Evolutionary conservation across 2,113 vertebrate genomes (phyloP), one percentile per base, ranked within the genome.

Genomic region (Oryzias curvinotus): DNA sequence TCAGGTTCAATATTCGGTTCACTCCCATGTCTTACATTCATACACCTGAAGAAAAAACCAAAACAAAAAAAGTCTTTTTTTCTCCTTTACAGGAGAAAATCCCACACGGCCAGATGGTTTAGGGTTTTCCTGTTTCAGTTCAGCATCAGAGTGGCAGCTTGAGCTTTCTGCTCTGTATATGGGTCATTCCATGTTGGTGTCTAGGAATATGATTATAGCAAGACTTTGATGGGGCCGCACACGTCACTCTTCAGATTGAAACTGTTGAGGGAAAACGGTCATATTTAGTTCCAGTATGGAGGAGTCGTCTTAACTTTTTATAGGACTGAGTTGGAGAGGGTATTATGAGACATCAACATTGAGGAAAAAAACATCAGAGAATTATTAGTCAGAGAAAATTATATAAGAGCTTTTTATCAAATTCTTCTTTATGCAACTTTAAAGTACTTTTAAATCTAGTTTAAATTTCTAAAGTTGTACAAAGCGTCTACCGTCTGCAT

Each of bases 171-270:
- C 58, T 70, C 73, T 80, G 71, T 64, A 77, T 82, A 41, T 83
- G 81, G 81, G 76, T 82, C 75, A 65, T 64, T 82, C 73, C 74
- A 65, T 71, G 72, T 82, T 79, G 83, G 58, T 16, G 19, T 78
- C 46, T 55, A 66, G 67, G 68, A 28, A 7, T 73, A 70, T 87
- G 82, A 81, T 83, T 86, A 78, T 83, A 80, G 83, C 73, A 62
- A 64, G 58, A 71, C 80, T 87, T 84, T 88, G 86, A 83, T 84
- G 84, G 59, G 72, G 75, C 71, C 78, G 72, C 13, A 26, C 60
- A 7, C 67, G 67, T 82, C 80, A 75, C 48, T 80, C 62, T 63
- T 48, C 51, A 50, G 57, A 41, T 56, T 46, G 57, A 68, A 53
- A 55, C 54, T 1, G 52, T 47, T 50, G 53, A 74, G 52, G 18